Evolutionary conservation across 2,113 vertebrate genomes (phyloP).

Genomic region (Lycaon pictus): DNA sequence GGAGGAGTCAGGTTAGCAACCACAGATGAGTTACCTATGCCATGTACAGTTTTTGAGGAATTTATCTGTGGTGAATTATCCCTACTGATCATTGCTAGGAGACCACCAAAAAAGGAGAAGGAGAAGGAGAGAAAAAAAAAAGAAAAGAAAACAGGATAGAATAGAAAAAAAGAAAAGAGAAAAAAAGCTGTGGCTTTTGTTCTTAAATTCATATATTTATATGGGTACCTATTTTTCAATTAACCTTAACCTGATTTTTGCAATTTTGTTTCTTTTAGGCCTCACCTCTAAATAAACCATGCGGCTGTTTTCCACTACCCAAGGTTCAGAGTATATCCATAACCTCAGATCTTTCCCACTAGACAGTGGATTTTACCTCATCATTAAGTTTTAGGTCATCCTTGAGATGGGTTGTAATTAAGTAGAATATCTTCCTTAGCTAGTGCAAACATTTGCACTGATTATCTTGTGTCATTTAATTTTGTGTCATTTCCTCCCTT

Average conservation of each 20-base stretch:
- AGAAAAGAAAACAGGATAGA: too few species aligned
- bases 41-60: not conserved
- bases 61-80: not conserved
- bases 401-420: not conserved
- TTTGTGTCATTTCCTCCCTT: not conserved
- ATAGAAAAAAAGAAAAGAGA: not conserved
- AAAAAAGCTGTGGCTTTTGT: not conserved
- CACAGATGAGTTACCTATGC: not conserved
- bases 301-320: not conserved
- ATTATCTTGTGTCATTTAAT: not conserved
- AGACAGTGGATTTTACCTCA: not conserved
- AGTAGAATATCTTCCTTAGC: not conserved
- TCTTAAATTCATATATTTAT: not conserved
- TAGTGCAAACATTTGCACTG: not conserved
- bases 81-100: not conserved
- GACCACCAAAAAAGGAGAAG: not conserved
- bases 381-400: not conserved
- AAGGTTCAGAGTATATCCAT: not conserved
- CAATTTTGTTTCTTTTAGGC: not conserved
- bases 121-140: too few species aligned
- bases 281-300: not conserved
- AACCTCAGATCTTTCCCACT: not conserved
- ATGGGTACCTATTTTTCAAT: not conserved
- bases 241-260: not conserved
- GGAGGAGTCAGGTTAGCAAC: not conserved